phyloP scores from a whole-genome alignment of 2,113 vertebrate genomes.

The Struthidea cinerea region DNA sequence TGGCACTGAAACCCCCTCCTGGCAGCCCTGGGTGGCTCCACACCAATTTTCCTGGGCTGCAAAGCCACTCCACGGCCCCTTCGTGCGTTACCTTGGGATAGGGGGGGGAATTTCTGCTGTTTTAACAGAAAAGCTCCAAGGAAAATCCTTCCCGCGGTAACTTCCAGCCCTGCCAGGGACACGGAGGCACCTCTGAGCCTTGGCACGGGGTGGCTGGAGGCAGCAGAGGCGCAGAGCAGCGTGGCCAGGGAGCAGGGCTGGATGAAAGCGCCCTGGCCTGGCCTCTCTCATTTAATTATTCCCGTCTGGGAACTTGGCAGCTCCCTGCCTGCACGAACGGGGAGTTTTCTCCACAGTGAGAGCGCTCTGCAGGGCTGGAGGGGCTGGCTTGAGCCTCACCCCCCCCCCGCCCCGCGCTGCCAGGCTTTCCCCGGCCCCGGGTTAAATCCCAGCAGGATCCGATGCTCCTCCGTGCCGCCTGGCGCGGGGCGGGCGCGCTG shows the following conservation, averaged over 20 bases:
- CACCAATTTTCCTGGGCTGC: accelerated
- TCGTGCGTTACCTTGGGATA: accelerated
- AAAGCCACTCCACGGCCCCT: background rate
- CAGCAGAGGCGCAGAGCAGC: background rate
- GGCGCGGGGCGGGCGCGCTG: background rate
- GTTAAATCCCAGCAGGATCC: background rate
- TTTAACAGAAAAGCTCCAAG: background rate
- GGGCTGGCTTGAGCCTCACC: background rate
- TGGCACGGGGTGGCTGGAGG: background rate
- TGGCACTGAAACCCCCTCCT: accelerated
- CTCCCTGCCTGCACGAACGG: background rate
- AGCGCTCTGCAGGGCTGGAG: background rate
- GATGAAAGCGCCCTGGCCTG: background rate
- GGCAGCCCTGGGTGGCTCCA: background rate
- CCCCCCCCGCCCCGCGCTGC: background rate
- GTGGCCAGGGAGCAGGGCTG: background rate
- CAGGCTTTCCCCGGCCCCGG: background rate
- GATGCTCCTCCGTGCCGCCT: background rate
- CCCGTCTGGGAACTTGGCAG: background rate
- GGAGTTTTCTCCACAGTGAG: background rate
- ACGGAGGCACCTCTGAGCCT: background rate
- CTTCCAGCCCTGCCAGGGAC: background rate
- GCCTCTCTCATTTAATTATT: background rate
- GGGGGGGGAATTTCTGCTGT: background rate
- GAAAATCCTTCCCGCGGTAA: background rate